Evolutionary conservation across 2,888 invertebrate genomes (phyloP).

Genomic region (Lithophane ornitopus): DNA sequence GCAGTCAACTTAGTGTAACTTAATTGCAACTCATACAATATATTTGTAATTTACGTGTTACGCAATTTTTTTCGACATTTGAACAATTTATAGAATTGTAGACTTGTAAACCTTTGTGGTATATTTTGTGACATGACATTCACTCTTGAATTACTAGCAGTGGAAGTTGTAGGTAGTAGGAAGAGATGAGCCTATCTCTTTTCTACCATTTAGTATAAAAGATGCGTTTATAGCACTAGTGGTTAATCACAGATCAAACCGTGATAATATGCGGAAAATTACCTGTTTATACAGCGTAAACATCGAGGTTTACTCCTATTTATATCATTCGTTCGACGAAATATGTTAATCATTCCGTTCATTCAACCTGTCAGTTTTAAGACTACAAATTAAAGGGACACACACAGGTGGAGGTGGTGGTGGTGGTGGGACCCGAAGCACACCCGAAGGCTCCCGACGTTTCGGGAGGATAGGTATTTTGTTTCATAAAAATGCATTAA

Average conservation of each 20-base stretch:
- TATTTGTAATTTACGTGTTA: no score
- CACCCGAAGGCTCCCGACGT: not conserved
- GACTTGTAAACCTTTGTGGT: no score
- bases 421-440: no score
- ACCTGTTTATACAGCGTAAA: slow-evolving; percentile 17
- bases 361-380: slow-evolving; percentile 33
- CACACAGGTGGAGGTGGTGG: no score
- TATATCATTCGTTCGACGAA: slow-evolving; percentile 40
- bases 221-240: not conserved
- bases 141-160: not conserved
- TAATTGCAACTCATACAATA: no score
- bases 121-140: not conserved
- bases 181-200: not conserved
- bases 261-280: slow-evolving; percentile 51
- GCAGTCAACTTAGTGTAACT: no score
- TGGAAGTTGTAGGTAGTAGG: not conserved
- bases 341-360: slow-evolving; percentile 48
- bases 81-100: no score
- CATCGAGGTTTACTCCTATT: slow-evolving; percentile 14
- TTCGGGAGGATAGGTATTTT: slow-evolving; percentile 29
- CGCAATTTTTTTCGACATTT: no score
- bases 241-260: slow-evolving; percentile 3
- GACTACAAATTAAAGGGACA: slow-evolving; percentile 30
- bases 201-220: not conserved
- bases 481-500: slow-evolving; percentile 38